These are phyloP conservation scores for Drosophila formosana DNA, from an alignment of 2,888 invertebrate species.

Conservation along the genomic window DNA sequence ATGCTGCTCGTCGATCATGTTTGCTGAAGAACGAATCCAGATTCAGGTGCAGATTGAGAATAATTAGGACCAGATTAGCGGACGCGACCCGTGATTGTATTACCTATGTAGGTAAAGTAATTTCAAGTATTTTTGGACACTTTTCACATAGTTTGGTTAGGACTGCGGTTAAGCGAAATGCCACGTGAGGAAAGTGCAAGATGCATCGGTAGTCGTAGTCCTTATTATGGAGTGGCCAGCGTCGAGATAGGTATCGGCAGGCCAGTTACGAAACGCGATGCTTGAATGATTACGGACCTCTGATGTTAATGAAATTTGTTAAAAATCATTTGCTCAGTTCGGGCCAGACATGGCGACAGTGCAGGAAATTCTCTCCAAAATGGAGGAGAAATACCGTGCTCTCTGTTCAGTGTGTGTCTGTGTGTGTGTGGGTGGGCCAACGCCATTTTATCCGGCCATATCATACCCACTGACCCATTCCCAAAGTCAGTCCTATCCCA, in stretches of 20 bases:
- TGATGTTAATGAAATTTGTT: slow-evolving; percentile 83
- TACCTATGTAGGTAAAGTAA: background rate
- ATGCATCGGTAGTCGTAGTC: slow-evolving; percentile 43
- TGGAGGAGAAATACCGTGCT: slow-evolving; percentile 64
- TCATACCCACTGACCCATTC: slow-evolving; percentile 13
- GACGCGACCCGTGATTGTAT: background rate
- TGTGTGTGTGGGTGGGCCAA: slow-evolving; percentile 40
- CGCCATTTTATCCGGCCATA: slow-evolving; percentile 62
- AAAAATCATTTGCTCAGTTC: slow-evolving; percentile 75
- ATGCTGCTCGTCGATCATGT: slow-evolving; percentile 84
- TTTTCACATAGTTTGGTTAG: slow-evolving; percentile 28
- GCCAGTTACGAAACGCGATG: slow-evolving; percentile 81
- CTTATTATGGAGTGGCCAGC: slow-evolving; percentile 45
- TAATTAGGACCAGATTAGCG: background rate
- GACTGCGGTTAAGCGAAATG: slow-evolving; percentile 2
- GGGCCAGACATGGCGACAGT: slow-evolving; percentile 42
- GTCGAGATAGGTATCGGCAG: slow-evolving; percentile 45
- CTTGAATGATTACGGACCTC: slow-evolving; percentile 84
- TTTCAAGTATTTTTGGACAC: slow-evolving; percentile 14
- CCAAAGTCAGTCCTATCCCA: slow-evolving; percentile 11
- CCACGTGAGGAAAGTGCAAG: slow-evolving; percentile 39
- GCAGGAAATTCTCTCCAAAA: slow-evolving; percentile 78
- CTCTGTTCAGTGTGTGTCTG: slow-evolving; percentile 17
- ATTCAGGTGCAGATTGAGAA: background rate
- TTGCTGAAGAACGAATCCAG: background rate